phyloP scores from a whole-genome alignment of 1,140 invertebrate species.

The Cepaea nemoralis region DNA sequence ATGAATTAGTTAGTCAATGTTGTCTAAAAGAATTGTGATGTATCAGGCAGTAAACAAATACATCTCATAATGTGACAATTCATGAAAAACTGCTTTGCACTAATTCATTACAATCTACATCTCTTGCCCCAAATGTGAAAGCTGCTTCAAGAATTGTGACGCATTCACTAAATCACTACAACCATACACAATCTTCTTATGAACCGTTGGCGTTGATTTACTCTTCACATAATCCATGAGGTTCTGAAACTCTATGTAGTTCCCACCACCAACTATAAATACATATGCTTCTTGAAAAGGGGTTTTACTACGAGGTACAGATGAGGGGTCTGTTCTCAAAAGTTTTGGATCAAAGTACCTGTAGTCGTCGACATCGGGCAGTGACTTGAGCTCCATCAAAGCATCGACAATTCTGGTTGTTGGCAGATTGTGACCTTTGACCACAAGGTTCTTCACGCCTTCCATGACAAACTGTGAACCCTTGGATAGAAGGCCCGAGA shows the following conservation, averaged over 20 bases:
- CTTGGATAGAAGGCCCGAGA: conserved; percentile 96
- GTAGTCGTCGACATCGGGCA: conserved; percentile 87
- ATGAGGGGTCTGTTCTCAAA: conserved; percentile 78
- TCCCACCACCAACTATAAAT: conserved; percentile 97
- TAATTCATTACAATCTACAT: too few species aligned
- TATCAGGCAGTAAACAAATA: too few species aligned
- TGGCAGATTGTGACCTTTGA: conserved; percentile 95
- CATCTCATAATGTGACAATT: too few species aligned
- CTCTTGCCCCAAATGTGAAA: conserved; percentile 71
- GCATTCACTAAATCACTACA: conserved; percentile 93
- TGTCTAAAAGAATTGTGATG: too few species aligned
- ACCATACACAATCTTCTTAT: conserved; percentile 92
- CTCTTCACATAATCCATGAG: conserved; percentile 92
- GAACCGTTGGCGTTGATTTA: conserved; percentile 75
- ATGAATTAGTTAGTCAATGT: too few species aligned
- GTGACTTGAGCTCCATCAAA: conserved; percentile 86
- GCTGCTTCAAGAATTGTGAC: conserved; percentile 91
- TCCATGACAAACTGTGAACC: conserved; percentile 99
- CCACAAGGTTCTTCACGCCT: conserved; percentile 98
- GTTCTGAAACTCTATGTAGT: conserved; percentile 99
- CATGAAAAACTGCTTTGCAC: too few species aligned
- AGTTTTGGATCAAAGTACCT: conserved; percentile 94
- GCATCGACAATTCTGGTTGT: conserved; percentile 92
- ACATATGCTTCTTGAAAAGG: conserved; percentile 82
- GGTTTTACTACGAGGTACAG: conserved; percentile 68